A percentile compares a stretch with the other conserved stretches of the same genome.
Evolutionary conservation across 2,888 invertebrate genomes (phyloP).

Genomic region (Drosophila colorata): DNA sequence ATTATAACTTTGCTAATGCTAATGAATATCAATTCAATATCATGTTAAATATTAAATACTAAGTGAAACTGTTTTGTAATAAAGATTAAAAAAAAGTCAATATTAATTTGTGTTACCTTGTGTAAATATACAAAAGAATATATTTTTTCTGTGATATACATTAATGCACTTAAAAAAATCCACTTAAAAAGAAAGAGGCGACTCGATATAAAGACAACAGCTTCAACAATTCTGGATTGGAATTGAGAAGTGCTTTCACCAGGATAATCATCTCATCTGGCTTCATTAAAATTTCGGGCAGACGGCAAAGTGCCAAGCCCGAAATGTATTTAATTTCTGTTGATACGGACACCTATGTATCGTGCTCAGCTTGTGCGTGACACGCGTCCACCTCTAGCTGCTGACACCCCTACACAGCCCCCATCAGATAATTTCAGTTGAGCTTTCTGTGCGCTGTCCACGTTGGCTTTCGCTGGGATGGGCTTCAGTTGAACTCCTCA

Average conservation of each 20-base stretch:
- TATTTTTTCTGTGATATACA: not conserved
- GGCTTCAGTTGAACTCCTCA: constrained; percentile 10
- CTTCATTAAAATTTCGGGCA: too few relatives aligned
- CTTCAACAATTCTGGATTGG: too few relatives aligned
- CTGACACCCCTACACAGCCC: not conserved
- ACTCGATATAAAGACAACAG: too few relatives aligned
- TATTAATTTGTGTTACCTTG: not conserved
- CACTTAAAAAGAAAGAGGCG: too few relatives aligned
- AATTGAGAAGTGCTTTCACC: too few relatives aligned
- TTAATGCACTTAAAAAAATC: not conserved
- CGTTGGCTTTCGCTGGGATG: constrained; percentile 1
- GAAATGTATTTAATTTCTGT: too few relatives aligned
- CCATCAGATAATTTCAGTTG: constrained; percentile 21
- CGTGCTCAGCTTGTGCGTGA: too few relatives aligned
- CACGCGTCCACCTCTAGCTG: constrained; percentile 6
- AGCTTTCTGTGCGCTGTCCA: constrained; percentile 24
- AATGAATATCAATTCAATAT: not conserved
- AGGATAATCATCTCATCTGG: too few relatives aligned
- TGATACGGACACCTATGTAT: not conserved
- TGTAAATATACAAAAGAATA: not conserved
- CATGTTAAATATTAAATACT: constrained; percentile 13
- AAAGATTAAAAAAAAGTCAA: not conserved
- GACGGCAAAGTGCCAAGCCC: too few relatives aligned
- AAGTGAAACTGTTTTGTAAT: constrained; percentile 5
- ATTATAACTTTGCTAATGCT: constrained; percentile 8